Conservation (phyloP, 2,888 invertebrate genomes). For the Nemapogon koenigi region DNA sequence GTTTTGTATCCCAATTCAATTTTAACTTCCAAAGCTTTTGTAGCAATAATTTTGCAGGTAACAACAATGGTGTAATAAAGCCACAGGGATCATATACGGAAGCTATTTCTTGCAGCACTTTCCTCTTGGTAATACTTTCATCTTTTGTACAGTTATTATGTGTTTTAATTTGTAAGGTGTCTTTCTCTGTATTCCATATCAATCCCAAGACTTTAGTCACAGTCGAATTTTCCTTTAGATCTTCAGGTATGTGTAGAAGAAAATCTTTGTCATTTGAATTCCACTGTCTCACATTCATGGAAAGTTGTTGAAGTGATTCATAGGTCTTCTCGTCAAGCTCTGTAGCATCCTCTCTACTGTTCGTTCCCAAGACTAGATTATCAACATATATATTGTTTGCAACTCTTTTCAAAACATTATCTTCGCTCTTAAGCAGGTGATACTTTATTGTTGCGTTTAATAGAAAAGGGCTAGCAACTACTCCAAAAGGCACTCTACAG, state of each 20-base stretch:
- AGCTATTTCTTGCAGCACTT: constrained; percentile 1
- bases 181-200: constrained; percentile 8
- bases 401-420: background rate
- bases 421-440: constrained; percentile 9
- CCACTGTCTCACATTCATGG: constrained; percentile 11
- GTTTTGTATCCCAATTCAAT: constrained; percentile 2
- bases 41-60: constrained; percentile 3
- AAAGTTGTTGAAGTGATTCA: constrained; percentile 1
- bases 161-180: constrained; percentile 11
- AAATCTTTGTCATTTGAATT: constrained; percentile 12
- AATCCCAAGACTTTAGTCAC: constrained; percentile 12
- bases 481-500: constrained; percentile 15
- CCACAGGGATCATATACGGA: constrained; percentile 8
- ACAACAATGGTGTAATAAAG: background rate
- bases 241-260: constrained; percentile 8
- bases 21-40: constrained; percentile 6
- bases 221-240: background rate
- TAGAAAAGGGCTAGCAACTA: constrained; percentile 18
- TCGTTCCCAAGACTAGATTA: constrained; percentile 1
- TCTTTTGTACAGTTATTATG: background rate
- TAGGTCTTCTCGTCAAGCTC: background rate
- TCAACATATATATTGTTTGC: constrained; percentile 14
- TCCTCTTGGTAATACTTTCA: constrained; percentile 8
- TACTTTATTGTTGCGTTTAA: constrained; percentile 15
- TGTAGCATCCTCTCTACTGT: background rate